Base-by-base conservation (phyloP, 2,797 vertebrate species). In the Takifugu ocellatus region DNA sequence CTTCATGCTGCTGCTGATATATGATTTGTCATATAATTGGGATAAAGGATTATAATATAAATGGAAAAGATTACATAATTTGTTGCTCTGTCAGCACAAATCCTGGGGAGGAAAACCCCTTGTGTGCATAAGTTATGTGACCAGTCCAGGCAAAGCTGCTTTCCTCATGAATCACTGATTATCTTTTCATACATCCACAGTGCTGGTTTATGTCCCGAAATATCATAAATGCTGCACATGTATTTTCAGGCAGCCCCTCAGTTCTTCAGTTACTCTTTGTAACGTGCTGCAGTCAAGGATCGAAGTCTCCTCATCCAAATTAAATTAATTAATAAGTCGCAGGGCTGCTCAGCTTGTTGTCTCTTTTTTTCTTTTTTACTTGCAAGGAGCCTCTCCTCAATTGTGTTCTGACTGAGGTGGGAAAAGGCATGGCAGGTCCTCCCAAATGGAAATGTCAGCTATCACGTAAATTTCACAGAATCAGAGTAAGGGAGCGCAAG, bases 371-470 rank as follows among this genome's bases (percentile, higher is more conserved):
- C 33, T 45, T 51, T 52, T 21, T 48, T 49, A 33, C 11, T 9
- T 36, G 69, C 27, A 0, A 16, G 44, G 16, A 8, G 31, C 36
- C 56, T 55, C 58, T 56, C 46, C 61, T 64, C 68, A 21, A 70
- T 42, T 59, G 64, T 59, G 44, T 66, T 63, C 59, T 53, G 67
- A 69, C 69, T 65, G 70, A 78, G 75, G 59, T 59, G 54, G 55
- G 42, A 54, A 75, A 81, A 66, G 76, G 61, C 42, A 55, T 65
- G 83, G 72, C 84, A 66, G 69, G 70, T 77, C 70, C 55, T 59
- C 54, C 46, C 60, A 78, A 84, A 86, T 68, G 70, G 77, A 87
- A 89, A 87, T 84, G 83, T 74, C 80, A 85, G 75, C 78, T 74
- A 70, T 85, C 74, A 75, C 16, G 63, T 82, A 84, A 77, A 87